Evolutionary conservation across 2,113 vertebrate genomes (phyloP).

Genomic region (Picathartes gymnocephalus): DNA sequence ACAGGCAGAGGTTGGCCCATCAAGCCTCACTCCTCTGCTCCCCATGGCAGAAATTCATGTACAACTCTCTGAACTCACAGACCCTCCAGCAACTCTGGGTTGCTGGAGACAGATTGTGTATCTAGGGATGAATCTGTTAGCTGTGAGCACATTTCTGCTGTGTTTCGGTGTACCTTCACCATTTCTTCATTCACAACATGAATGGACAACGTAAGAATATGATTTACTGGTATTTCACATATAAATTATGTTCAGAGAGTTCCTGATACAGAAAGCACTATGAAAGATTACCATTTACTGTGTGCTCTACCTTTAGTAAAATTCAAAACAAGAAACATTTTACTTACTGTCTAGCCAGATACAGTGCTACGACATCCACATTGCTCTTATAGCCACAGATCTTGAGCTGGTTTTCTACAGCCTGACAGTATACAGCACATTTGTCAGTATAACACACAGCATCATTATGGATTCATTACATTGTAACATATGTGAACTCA

Average conservation of each 20-base stretch:
- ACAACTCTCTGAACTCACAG: background rate
- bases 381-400: slow-evolving; percentile 67
- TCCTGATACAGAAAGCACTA: background rate
- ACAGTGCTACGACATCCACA: slow-evolving; percentile 67
- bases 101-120: background rate
- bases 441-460: slow-evolving; percentile 19
- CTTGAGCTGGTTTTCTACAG: slow-evolving; percentile 71
- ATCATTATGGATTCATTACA: background rate
- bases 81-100: background rate
- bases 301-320: background rate
- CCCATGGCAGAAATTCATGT: background rate
- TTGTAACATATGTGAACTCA: background rate
- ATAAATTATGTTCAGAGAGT: background rate
- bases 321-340: background rate
- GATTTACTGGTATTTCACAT: background rate
- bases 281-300: background rate
- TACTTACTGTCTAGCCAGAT: slow-evolving; percentile 75
- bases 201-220: background rate
- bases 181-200: background rate
- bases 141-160: background rate
- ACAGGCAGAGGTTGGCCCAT: slow-evolving; percentile 3
- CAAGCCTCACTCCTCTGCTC: background rate
- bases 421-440: slow-evolving; percentile 67
- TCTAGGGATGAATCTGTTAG: background rate
- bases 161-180: background rate